These are phyloP conservation scores for Psix sp. DNA, from an alignment of 1,140 invertebrate species.

Conservation along the genomic window DNA sequence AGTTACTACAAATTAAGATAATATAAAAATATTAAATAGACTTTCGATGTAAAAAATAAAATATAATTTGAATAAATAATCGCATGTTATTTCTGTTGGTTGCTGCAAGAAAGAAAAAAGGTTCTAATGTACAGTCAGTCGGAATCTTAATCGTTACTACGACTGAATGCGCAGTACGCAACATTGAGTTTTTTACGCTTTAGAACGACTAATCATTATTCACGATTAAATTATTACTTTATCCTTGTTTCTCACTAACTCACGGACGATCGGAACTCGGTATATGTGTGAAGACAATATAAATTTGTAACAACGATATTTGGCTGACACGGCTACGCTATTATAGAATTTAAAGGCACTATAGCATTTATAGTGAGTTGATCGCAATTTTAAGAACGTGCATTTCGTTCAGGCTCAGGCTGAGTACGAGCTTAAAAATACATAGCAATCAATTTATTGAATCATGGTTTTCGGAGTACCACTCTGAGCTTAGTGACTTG, in stretches of 20 bases:
- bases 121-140: slow-evolving; percentile 29
- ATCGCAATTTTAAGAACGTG: not conserved
- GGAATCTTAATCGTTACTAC: slow-evolving; percentile 20
- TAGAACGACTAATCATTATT: slow-evolving; percentile 23
- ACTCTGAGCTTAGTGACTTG: too few relatives aligned
- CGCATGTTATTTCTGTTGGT: too few relatives aligned
- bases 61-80: too few relatives aligned
- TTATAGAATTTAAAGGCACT: slow-evolving; percentile 40
- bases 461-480: too few relatives aligned
- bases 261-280: slow-evolving; percentile 13
- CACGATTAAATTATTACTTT: slow-evolving; percentile 40
- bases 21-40: too few relatives aligned
- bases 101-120: too few relatives aligned
- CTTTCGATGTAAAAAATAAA: too few relatives aligned
- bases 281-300: slow-evolving; percentile 17
- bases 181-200: slow-evolving; percentile 1
- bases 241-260: slow-evolving; percentile 31
- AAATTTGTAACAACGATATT: slow-evolving; percentile 48
- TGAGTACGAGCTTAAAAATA: too few relatives aligned
- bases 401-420: not conserved
- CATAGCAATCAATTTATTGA: too few relatives aligned
- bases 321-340: slow-evolving; percentile 23
- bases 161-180: slow-evolving; percentile 10
- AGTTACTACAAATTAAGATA: too few relatives aligned
- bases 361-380: not conserved